Conservation (phyloP, 2,113 vertebrate species). For the Coptodon bakossiorum region DNA sequence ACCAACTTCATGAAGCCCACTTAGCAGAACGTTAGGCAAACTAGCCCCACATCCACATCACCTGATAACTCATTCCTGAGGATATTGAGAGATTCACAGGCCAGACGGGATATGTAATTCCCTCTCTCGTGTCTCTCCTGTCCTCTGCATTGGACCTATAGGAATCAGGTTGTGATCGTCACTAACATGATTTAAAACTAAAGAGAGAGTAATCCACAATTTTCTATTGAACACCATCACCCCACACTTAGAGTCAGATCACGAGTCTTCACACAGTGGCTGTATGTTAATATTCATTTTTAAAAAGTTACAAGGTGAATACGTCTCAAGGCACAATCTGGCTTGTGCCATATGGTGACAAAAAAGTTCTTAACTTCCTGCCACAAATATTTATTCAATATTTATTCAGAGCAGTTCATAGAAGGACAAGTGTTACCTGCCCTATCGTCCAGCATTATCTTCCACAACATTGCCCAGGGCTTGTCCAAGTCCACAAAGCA, state of each 20-base stretch:
- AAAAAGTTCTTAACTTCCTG: background rate
- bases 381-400: background rate
- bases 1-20: background rate
- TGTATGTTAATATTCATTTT: background rate
- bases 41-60: background rate
- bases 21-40: background rate
- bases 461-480: background rate
- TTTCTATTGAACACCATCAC: background rate
- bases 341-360: background rate
- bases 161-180: background rate
- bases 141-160: background rate
- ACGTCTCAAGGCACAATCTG: background rate
- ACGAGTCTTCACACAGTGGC: background rate
- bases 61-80: background rate
- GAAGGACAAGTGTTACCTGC: background rate
- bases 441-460: background rate
- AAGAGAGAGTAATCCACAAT: background rate
- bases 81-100: background rate
- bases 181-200: background rate
- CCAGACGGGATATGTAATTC: background rate
- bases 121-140: background rate
- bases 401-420: background rate
- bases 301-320: background rate
- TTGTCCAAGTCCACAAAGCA: background rate
- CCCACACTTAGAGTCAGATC: background rate